Evolutionary conservation across 2,797 vertebrate species (phyloP).

Genomic region (Geotrypetes seraphini): DNA sequence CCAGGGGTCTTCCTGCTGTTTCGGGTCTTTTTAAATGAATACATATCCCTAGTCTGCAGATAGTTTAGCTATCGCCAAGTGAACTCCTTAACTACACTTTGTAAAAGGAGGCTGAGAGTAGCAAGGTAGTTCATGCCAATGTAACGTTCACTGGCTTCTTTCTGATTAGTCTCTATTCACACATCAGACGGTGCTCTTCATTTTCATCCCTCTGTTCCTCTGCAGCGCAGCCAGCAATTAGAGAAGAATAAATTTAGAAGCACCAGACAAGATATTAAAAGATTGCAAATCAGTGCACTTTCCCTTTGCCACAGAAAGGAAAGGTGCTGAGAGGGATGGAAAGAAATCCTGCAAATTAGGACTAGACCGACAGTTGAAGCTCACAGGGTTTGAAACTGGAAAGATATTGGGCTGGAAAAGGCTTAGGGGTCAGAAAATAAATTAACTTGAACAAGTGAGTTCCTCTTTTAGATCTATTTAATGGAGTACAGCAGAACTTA

Average conservation of each 20-base stretch:
- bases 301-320: slow-evolving; percentile 1
- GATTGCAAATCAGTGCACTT: neutral
- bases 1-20: no score
- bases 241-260: slow-evolving; percentile 14
- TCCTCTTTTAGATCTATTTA: no score
- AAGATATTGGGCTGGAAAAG: neutral
- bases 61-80: no score
- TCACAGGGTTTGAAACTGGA: neutral
- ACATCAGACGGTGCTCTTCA: neutral
- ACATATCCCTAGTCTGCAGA: no score
- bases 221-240: slow-evolving; percentile 2
- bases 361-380: neutral
- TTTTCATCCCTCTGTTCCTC: neutral
- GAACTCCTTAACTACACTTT: neutral
- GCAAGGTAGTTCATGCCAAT: neutral
- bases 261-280: neutral
- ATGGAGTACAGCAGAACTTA: no score
- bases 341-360: neutral
- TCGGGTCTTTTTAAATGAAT: no score
- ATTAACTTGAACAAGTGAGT: neutral
- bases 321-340: neutral
- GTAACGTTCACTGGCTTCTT: neutral
- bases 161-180: neutral
- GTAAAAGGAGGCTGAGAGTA: neutral
- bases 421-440: neutral